Evolutionary conservation across 2,797 vertebrate genomes (phyloP), one percentile per base, ranked within the genome.

Genomic region (Anabas testudineus): DNA sequence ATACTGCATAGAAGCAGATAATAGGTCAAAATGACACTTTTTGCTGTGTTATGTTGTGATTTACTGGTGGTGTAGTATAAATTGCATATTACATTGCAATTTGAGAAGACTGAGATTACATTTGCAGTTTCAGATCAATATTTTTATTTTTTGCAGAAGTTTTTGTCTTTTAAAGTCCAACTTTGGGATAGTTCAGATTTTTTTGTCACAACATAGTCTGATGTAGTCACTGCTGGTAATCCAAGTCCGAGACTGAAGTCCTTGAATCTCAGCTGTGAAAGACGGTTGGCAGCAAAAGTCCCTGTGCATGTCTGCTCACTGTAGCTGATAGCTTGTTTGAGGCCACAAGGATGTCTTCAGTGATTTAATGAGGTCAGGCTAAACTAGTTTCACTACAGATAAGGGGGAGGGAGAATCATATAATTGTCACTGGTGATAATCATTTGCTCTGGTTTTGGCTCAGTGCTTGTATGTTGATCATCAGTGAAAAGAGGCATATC

Each of bases 301-400:
- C 42, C 36, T 41, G 65, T 48, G 41, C 67, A 67, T 82, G 78
- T 86, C 77, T 67, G 78, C 76, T 74, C 74, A 34, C 45, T 77
- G 46, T 61, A 54, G 64, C 81, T 82, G 78, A 77, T 54, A 59
- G 72, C 86, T 78, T 47, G 76, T 90, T 87, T 85, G 59, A 90
- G 84, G 86, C 83, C 83, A 83, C 62, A 43, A 59, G 68, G 67
- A 89, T 61, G 79, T 86, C 71, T 83, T 84, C 66, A 70, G 77
- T 87, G 85, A 82, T 86, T 80, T 87, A 90, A 90, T 85, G 74
- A 87, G 90, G 89, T 88, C 91, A 88, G 76, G 74, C 82, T 80
- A 84, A 88, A 90, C 86, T 90, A 77, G 84, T 82, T 87, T 67
- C 80, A 85, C 82, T 80, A 67, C 52, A 83, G 76, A 64, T 73